phyloP scores from a whole-genome alignment of 2,797 vertebrate species.

The Pelobates cultripes region DNA sequence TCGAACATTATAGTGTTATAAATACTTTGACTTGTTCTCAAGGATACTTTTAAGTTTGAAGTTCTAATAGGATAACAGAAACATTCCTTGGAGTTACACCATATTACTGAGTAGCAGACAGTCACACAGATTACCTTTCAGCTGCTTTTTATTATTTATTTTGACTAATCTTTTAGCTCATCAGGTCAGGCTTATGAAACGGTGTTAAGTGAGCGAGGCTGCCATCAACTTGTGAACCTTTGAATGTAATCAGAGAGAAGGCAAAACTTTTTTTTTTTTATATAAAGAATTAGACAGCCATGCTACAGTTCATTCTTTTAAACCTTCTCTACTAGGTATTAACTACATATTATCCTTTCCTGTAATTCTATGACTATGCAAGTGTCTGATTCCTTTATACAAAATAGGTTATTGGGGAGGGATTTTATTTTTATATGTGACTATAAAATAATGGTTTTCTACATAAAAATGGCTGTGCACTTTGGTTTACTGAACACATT shows the following conservation, averaged over 20 bases:
- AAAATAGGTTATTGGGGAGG: too few relatives aligned
- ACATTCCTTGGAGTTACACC: not conserved
- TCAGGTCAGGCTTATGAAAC: slow-evolving; percentile 48
- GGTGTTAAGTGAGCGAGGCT: slow-evolving; percentile 47
- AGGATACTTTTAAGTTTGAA: too few relatives aligned
- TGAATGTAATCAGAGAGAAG: slow-evolving; percentile 43
- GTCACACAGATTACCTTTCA: slow-evolving; percentile 31
- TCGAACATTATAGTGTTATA: too few relatives aligned
- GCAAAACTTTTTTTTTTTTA: slow-evolving; percentile 18
- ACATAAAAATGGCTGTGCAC: too few relatives aligned
- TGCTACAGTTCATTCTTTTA: not conserved
- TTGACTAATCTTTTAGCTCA: slow-evolving; percentile 44
- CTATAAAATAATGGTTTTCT: too few relatives aligned
- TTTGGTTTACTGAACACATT: too few relatives aligned
- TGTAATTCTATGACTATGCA: too few relatives aligned
- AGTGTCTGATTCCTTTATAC: too few relatives aligned
- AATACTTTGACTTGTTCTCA: too few relatives aligned
- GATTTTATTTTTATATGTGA: too few relatives aligned
- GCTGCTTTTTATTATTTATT: slow-evolving; percentile 34
- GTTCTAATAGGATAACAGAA: not conserved
- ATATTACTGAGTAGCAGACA: slow-evolving; percentile 18
- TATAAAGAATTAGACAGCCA: not conserved
- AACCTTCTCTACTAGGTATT: not conserved
- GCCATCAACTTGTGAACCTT: slow-evolving; percentile 37
- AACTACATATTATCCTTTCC: not conserved